These are phyloP conservation scores for Calameuta pallipes DNA, from an alignment of 2,888 invertebrate species.

Conservation along the genomic window DNA sequence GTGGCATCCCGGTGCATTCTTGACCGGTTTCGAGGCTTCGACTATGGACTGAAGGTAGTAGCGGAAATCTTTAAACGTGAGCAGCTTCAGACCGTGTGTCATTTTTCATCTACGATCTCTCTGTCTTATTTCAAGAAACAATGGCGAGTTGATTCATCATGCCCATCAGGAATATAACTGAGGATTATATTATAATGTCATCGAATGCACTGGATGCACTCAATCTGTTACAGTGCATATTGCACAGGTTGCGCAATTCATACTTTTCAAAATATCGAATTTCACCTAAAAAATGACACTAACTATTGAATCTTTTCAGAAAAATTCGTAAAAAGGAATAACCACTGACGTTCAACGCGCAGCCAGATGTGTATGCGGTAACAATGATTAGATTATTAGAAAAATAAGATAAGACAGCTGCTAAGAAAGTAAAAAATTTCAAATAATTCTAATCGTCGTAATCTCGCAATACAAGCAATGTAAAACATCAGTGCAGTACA, in stretches of 20 bases:
- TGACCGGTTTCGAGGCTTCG: neutral
- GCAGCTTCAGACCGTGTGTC: neutral
- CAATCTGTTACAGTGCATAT: neutral
- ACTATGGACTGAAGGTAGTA: neutral
- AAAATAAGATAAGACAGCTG: neutral
- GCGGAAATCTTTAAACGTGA: neutral
- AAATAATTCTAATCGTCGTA: neutral
- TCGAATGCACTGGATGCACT: neutral
- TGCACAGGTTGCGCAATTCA: neutral
- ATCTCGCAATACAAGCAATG: neutral
- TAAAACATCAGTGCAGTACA: too few species aligned
- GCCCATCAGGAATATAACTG: neutral
- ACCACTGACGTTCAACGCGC: neutral
- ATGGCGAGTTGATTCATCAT: neutral
- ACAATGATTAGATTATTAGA: neutral
- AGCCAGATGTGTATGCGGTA: neutral
- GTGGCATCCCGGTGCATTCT: neutral
- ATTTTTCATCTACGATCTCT: neutral
- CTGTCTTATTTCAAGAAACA: neutral
- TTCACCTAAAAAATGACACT: too few species aligned
- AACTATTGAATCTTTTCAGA: neutral
- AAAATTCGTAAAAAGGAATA: neutral
- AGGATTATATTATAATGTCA: neutral
- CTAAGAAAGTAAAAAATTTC: neutral
- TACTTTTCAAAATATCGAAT: neutral